Evolutionary conservation across 2,888 invertebrate species (phyloP), one percentile per base, ranked within the genome.

Genomic region (Hyalella azteca): DNA sequence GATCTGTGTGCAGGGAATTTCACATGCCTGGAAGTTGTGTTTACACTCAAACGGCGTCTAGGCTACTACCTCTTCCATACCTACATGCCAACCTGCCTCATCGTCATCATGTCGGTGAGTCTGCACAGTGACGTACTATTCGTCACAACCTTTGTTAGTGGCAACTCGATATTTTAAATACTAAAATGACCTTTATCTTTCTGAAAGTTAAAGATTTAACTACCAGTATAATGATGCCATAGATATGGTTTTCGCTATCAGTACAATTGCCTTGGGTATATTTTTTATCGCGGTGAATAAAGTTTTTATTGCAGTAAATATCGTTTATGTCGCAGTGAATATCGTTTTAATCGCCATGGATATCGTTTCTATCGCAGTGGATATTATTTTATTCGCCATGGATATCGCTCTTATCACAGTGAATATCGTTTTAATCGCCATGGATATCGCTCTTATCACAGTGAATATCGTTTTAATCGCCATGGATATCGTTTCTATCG

Each of bases 61-160:
- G 95, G 96, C 3, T 78, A 80, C 73, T 80, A 78, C 39, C 73
- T 80, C 26, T 80, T 80, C 78, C 80, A 80, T 54, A 96, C 96
- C 0, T 96, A 96, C 87, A 93, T 96, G 86, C 96, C 96, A 3
- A 96, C 96, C 22, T 95, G 95, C 87, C 91, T 96, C 86, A 96
- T 97, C 86, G 96, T 96, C 82, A 95, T 96, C 79, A 95, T 96
- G 81, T 81, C 81, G 66, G 81, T 81, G 45, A 73, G 81, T 73
- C 26, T 22, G 54, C 45, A 45, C 2, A 45, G 1, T 15, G 13
- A 1, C 11, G 1, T 19, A 45, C 9, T 15, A 1, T 19, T 45
- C 45, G 19, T 45, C 45, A 45, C 19, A 11, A 45, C 19, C 26
- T 54, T 29, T 15, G 54, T 54, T 29, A 54, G 54, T 54, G n/a